Evolutionary conservation across 2,888 invertebrate genomes (phyloP).

Genomic region (Drosophila atripex): DNA sequence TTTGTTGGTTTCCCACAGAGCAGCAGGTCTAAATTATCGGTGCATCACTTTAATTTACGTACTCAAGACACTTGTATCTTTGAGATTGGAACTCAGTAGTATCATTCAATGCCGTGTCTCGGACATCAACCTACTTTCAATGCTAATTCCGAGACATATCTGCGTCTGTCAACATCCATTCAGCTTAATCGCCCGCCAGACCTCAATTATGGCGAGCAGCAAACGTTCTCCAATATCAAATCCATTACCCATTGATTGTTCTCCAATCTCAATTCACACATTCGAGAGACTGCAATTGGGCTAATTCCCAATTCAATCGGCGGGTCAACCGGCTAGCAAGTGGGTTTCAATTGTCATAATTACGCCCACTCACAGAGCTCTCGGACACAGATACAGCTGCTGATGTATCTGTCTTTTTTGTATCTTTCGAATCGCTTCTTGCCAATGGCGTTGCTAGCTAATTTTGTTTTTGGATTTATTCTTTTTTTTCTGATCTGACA

Average conservation of each 20-base stretch:
- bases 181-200: conserved; percentile 50
- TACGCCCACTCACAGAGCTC: conserved; percentile 37
- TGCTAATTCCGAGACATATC: conserved; percentile 5
- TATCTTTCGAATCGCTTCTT: conserved; percentile 45
- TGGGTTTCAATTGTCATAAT: conserved; percentile 55
- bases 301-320: conserved; percentile 61
- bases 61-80: conserved; percentile 5
- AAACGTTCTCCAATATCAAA: conserved; percentile 63
- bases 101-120: conserved; percentile 11
- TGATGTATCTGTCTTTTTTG: conserved; percentile 40
- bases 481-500: conserved; percentile 49
- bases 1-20: conserved; percentile 33
- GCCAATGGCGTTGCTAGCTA: conserved; percentile 43
- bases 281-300: conserved; percentile 70
- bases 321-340: conserved; percentile 12
- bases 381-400: conserved; percentile 39
- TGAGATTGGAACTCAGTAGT: not conserved
- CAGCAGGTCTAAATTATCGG: conserved; percentile 16
- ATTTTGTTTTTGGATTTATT: conserved; percentile 48
- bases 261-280: conserved; percentile 62
- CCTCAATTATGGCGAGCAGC: conserved; percentile 48
- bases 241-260: conserved; percentile 61
- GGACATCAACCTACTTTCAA: conserved; percentile 8
- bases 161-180: conserved; percentile 23
- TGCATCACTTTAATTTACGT: conserved; percentile 15